Conservation (phyloP, 1,140 invertebrate species). For the Pentalonia nigronervosa region DNA sequence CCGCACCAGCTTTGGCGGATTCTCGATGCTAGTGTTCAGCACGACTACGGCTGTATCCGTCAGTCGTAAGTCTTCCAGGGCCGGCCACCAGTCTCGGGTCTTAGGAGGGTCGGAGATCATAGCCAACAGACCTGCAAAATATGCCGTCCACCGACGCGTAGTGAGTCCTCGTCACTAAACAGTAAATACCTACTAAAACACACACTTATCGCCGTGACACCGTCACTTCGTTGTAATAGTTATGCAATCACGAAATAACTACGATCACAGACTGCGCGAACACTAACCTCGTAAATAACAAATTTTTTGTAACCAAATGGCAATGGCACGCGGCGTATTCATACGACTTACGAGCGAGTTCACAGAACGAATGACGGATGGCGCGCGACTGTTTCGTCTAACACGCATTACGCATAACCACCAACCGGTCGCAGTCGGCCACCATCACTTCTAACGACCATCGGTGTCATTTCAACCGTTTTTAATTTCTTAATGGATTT, state of each 20-base stretch:
- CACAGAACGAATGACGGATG: background rate
- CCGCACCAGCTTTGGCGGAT: slow-evolving; percentile 22
- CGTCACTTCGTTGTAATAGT: background rate
- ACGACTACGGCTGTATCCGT: background rate
- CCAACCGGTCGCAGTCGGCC: too few species aligned
- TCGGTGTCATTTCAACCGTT: background rate
- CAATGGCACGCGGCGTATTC: background rate
- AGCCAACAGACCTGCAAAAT: background rate
- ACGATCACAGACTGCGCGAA: background rate
- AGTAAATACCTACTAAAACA: background rate
- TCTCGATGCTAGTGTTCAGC: background rate
- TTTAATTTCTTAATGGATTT: background rate
- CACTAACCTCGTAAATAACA: background rate
- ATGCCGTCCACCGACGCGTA: background rate
- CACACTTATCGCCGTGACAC: background rate
- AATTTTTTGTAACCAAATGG: background rate
- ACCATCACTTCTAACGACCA: background rate
- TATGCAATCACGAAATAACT: background rate
- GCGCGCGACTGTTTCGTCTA: too few species aligned
- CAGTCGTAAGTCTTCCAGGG: background rate
- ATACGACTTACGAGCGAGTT: background rate
- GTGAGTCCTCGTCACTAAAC: background rate
- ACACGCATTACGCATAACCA: background rate
- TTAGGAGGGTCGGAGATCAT: background rate
- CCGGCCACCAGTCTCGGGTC: background rate